These are phyloP conservation scores for Fulica atra DNA, from an alignment of 2,113 vertebrate species.

Conservation along the genomic window DNA sequence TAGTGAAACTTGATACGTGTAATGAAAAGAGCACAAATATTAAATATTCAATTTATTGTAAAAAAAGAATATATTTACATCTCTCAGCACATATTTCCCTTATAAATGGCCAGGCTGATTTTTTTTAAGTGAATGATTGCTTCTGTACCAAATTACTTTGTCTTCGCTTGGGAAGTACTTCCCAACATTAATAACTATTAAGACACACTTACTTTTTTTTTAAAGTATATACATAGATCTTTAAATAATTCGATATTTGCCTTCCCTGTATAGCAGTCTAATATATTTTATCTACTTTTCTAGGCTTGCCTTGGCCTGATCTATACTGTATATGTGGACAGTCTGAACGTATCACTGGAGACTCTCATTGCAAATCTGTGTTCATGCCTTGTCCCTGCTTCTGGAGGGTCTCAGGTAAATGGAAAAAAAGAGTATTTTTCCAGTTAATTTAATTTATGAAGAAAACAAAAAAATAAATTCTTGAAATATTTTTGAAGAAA, in stretches of 20 bases:
- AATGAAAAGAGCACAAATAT: background rate
- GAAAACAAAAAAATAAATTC: slow-evolving; percentile 71
- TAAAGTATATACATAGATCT: background rate
- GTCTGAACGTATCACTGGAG: slow-evolving; percentile 89
- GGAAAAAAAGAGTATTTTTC: slow-evolving; percentile 57
- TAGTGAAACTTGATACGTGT: background rate
- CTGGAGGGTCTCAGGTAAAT: slow-evolving; percentile 94
- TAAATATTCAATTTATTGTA: background rate
- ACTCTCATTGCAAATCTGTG: slow-evolving; percentile 91
- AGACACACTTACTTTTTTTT: background rate
- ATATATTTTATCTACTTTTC: slow-evolving; percentile 24
- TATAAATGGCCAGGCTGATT: slow-evolving; percentile 16
- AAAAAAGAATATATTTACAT: background rate
- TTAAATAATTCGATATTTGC: background rate
- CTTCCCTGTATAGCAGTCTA: background rate
- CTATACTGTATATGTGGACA: slow-evolving; percentile 94
- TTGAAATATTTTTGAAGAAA: slow-evolving; percentile 68
- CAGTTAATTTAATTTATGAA: slow-evolving; percentile 74
- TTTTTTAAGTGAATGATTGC: slow-evolving; percentile 28
- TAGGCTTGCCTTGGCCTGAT: slow-evolving; percentile 96
- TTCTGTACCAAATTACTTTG: background rate
- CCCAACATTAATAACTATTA: background rate
- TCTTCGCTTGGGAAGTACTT: background rate
- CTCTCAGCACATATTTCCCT: background rate
- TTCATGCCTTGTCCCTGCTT: slow-evolving; percentile 89